Conservation (phyloP, 2,113 vertebrate genomes). For the Coryphaenoides rupestris region DNA sequence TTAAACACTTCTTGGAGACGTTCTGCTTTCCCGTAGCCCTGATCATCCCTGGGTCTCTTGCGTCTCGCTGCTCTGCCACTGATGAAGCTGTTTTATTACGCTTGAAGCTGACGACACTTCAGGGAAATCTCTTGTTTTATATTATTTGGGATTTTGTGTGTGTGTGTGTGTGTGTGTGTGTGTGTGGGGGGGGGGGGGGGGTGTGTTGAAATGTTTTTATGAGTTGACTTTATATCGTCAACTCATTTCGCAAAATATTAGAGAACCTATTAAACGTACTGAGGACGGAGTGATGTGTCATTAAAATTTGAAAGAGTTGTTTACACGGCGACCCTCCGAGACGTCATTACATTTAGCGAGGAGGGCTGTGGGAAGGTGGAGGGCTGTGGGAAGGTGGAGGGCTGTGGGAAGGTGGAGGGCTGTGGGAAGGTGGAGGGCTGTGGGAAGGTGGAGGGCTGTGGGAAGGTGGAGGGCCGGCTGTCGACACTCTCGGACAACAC, state of each 20-base stretch:
- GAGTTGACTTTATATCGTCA: constrained; percentile 55
- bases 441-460: constrained; percentile 5
- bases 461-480: background rate
- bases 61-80: constrained; percentile 77
- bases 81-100: constrained; percentile 82
- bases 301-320: constrained; percentile 54
- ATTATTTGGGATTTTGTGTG: constrained; percentile 62
- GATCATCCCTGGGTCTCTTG: constrained; percentile 76
- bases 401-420: constrained; percentile 5
- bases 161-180: no score
- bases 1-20: constrained; percentile 74
- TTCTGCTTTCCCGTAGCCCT: constrained; percentile 75
- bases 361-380: constrained; percentile 5
- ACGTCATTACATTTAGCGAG: background rate
- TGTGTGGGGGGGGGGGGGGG: no score
- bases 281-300: constrained; percentile 56
- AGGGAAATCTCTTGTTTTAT: constrained; percentile 74
- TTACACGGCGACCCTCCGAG: constrained; percentile 39
- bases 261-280: constrained; percentile 43
- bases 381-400: constrained; percentile 10
- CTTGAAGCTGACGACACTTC: constrained; percentile 72
- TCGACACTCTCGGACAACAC: constrained; percentile 4
- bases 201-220: constrained; percentile 38
- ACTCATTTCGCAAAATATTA: constrained; percentile 29
- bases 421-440: constrained; percentile 2